Evolutionary conservation across 2,113 vertebrate species (phyloP).

Genomic region (Grammomys surdaster): DNA sequence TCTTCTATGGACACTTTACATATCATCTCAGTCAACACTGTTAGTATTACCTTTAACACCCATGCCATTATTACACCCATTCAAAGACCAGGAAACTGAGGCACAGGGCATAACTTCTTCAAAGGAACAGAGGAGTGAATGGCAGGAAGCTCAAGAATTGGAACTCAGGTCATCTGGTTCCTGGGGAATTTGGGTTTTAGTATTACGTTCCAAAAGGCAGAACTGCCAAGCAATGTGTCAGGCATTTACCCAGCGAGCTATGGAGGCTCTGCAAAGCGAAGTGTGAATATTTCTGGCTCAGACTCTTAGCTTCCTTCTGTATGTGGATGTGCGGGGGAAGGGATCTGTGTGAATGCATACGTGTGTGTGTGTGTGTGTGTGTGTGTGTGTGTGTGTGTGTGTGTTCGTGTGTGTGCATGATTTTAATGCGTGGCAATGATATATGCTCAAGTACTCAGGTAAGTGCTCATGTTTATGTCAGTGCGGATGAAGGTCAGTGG

Average conservation of each 20-base stretch:
- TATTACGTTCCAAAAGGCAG: background rate
- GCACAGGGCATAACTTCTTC: background rate
- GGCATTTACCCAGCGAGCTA: background rate
- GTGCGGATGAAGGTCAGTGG: background rate
- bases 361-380: background rate
- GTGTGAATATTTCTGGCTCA: background rate
- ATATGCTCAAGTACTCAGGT: no score
- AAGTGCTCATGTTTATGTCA: background rate
- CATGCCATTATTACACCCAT: background rate
- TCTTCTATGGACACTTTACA: background rate
- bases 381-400: background rate
- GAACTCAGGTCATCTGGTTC: background rate
- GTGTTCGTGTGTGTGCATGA: background rate
- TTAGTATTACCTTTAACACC: background rate
- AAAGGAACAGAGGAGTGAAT: background rate
- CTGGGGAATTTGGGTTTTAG: background rate
- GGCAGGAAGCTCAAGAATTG: background rate
- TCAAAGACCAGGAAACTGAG: constrained; percentile 35
- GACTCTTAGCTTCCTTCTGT: background rate
- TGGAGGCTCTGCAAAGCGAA: background rate
- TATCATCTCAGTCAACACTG: background rate
- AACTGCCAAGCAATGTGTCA: accelerated
- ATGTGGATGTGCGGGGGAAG: background rate
- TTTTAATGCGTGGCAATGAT: background rate
- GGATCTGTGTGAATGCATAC: background rate